These are phyloP conservation scores for Dicranocentrus wangi DNA, from an alignment of 2,888 invertebrate species.

Conservation along the genomic window DNA sequence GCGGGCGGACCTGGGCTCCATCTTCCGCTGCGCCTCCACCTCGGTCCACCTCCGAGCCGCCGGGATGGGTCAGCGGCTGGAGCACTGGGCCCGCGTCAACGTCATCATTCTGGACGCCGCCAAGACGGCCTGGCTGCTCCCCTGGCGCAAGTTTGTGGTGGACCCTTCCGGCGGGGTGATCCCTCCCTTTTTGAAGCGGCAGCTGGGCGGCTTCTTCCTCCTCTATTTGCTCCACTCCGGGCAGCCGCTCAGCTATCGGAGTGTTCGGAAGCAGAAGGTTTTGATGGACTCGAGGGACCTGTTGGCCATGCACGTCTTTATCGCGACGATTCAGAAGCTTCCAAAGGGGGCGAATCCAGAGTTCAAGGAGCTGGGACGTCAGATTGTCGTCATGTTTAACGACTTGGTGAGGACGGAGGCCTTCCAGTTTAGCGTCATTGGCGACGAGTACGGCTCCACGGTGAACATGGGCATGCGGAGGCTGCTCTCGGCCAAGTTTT, in stretches of 20 bases:
- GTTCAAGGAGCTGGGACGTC: constrained; percentile 32
- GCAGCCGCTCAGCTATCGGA: constrained; percentile 21
- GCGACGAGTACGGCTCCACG: too few species aligned
- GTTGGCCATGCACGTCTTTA: constrained; percentile 41
- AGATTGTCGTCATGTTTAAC: constrained; percentile 22
- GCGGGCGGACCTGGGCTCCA: constrained; percentile 23
- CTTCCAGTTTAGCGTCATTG: constrained; percentile 31
- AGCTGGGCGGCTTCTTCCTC: constrained; percentile 43
- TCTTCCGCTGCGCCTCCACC: constrained; percentile 28
- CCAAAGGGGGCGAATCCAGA: constrained; percentile 18
- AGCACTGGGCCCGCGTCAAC: constrained; percentile 24
- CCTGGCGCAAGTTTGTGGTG: constrained; percentile 35
- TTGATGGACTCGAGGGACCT: constrained; percentile 32
- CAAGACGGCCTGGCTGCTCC: constrained; percentile 38
- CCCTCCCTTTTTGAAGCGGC: constrained; percentile 42
- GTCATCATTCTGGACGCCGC: constrained; percentile 36
- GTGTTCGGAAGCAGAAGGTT: constrained; percentile 9
- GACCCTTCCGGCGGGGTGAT: constrained; percentile 24
- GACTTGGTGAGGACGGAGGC: neutral
- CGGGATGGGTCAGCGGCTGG: constrained; percentile 20
- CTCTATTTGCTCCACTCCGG: constrained; percentile 33
- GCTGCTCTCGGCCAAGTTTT: constrained; percentile 22
- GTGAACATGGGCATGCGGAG: constrained; percentile 2
- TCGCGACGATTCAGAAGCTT: constrained; percentile 11
- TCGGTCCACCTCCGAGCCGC: neutral